Conservation (phyloP, 2,113 vertebrate species). For the Camelus bactrianus region DNA sequence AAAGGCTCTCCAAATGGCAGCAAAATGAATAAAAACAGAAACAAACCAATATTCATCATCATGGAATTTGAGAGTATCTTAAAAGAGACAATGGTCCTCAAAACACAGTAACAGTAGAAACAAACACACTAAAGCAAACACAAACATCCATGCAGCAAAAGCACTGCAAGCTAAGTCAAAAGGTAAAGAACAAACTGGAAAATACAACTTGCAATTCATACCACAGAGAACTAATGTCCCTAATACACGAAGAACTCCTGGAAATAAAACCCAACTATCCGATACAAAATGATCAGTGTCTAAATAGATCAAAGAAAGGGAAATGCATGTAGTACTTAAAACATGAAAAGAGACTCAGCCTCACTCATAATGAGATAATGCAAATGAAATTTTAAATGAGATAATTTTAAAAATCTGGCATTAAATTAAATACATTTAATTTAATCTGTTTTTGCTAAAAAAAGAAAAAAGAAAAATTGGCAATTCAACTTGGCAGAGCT, state of each 20-base stretch:
- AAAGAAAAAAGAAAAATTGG: neutral
- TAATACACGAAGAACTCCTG: neutral
- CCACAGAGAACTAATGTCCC: neutral
- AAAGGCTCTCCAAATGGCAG: neutral
- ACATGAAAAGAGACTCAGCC: neutral
- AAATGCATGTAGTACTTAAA: neutral
- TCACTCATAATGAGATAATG: neutral
- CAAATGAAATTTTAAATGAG: conserved; percentile 22
- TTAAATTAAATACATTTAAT: too few species aligned
- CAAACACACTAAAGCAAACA: neutral
- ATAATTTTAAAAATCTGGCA: neutral
- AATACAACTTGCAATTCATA: neutral
- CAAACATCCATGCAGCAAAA: neutral
- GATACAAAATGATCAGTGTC: neutral
- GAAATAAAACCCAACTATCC: neutral
- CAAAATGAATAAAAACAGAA: neutral
- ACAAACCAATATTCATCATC: neutral
- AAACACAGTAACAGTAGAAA: neutral
- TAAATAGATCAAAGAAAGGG: neutral
- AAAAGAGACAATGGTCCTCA: neutral
- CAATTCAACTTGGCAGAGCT: neutral
- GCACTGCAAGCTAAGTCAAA: neutral
- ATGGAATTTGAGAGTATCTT: neutral
- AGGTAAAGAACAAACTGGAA: neutral
- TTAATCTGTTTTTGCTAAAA: neutral